Percentiles rank a stretch among this genome's conserved stretches.
Conservation (phyloP, 2,797 vertebrate genomes). For the Macropodus opercularis region DNA sequence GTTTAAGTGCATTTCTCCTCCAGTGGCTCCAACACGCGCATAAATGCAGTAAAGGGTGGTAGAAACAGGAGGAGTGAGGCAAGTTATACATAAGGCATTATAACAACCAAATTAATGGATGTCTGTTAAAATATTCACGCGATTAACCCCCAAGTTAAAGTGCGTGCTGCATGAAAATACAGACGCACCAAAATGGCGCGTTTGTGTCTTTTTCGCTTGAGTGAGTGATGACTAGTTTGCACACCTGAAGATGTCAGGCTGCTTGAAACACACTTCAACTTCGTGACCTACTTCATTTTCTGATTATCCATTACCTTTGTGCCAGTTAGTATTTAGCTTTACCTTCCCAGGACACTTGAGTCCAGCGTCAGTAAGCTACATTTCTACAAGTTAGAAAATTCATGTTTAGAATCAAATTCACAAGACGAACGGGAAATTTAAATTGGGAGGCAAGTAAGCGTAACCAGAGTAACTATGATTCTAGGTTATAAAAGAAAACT, state of each 20-base stretch:
- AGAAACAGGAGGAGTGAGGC: conserved; percentile 54
- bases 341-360: too few relatives aligned
- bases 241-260: conserved; percentile 24
- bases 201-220: conserved; percentile 66
- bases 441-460: too few relatives aligned
- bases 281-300: conserved; percentile 10
- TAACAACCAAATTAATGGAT: conserved; percentile 83
- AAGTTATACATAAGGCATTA: conserved; percentile 78
- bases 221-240: conserved; percentile 41
- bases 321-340: background rate
- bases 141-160: conserved; percentile 74
- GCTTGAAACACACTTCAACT: conserved; percentile 26
- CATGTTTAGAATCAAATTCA: too few relatives aligned
- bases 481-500: too few relatives aligned
- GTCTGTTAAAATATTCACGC: conserved; percentile 76
- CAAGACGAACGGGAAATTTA: too few relatives aligned
- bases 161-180: conserved; percentile 62
- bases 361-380: too few relatives aligned
- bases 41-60: conserved; percentile 63
- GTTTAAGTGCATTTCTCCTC: conserved; percentile 72
- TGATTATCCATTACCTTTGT: background rate
- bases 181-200: conserved; percentile 59
- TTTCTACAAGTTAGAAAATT: too few relatives aligned
- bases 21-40: conserved; percentile 60
- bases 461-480: too few relatives aligned